Conservation (phyloP, 2,888 invertebrate genomes). For the Limnephilus auricula region DNA sequence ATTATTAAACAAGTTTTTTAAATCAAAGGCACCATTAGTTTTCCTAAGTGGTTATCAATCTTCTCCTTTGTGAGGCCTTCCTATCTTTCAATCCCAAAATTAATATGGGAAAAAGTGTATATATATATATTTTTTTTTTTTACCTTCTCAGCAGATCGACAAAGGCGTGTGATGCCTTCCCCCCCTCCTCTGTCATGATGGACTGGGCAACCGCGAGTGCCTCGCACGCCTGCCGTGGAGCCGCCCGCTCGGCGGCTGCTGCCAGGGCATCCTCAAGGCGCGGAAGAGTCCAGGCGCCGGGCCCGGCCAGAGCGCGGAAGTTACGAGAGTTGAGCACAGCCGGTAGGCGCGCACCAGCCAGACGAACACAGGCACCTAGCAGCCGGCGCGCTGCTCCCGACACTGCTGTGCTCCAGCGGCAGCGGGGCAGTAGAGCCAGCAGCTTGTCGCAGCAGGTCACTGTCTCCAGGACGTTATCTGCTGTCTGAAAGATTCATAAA, state of each 20-base stretch:
- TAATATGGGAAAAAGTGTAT: no score
- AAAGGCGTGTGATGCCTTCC: constrained; percentile 11
- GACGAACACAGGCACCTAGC: constrained; percentile 88
- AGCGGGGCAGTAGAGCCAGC: constrained; percentile 84
- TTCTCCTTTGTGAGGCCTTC: background rate
- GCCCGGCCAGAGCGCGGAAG: constrained; percentile 87
- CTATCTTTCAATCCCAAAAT: background rate
- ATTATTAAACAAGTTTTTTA: background rate
- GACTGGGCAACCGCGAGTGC: background rate
- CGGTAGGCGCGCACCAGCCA: constrained; percentile 87
- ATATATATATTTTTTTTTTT: no score
- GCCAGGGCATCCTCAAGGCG: constrained; percentile 87
- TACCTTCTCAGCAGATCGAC: constrained; percentile 25
- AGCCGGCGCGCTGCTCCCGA: constrained; percentile 88
- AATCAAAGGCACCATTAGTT: background rate
- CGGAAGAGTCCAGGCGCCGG: constrained; percentile 80
- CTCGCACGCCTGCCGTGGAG: constrained; percentile 88
- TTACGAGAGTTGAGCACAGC: constrained; percentile 82
- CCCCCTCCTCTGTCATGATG: constrained; percentile 10
- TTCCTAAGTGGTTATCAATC: background rate
- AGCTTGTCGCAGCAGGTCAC: constrained; percentile 86
- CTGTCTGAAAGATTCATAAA: constrained; percentile 75
- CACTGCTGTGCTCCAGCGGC: constrained; percentile 90
- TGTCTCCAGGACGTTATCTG: constrained; percentile 89
- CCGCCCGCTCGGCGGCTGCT: constrained; percentile 86